phyloP scores from a whole-genome alignment of 2,797 vertebrate species.

The Oryzias dopingdopingensis region DNA sequence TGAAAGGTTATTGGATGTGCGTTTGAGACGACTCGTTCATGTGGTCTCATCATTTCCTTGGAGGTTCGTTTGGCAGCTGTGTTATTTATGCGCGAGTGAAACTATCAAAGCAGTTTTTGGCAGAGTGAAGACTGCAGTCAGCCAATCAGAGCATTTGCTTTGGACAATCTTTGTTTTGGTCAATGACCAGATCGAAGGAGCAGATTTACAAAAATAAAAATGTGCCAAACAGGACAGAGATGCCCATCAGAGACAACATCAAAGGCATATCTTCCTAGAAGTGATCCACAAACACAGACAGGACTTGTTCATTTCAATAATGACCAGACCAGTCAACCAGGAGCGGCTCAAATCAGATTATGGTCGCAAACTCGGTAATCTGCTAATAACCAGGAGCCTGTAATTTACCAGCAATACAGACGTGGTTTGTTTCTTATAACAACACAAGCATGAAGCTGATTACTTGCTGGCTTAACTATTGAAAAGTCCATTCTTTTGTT shows the following conservation, averaged over 20 bases:
- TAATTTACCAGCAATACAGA: neutral
- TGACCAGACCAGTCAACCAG: neutral
- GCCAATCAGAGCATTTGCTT: conserved; percentile 28
- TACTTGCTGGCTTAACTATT: neutral
- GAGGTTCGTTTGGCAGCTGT: conserved; percentile 60
- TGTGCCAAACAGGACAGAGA: no score
- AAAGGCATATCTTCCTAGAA: neutral
- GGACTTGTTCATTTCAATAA: conserved; percentile 21
- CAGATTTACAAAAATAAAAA: neutral
- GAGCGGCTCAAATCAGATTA: no score
- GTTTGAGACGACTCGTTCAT: conserved; percentile 42
- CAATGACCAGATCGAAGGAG: conserved; percentile 12
- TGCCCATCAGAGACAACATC: no score
- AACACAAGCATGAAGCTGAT: neutral
- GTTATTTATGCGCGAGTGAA: conserved; percentile 44
- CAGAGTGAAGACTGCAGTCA: conserved; percentile 49
- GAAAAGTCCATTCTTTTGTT: neutral
- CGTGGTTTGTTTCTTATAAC: neutral
- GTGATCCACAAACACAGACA: neutral
- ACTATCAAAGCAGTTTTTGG: conserved; percentile 42
- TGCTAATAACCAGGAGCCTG: neutral
- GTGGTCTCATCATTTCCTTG: conserved; percentile 46
- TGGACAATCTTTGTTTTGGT: conserved; percentile 32
- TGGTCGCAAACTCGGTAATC: no score
- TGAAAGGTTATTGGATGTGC: conserved; percentile 37